Conservation (phyloP, 2,113 vertebrate genomes). For the Ranitomeya variabilis region DNA sequence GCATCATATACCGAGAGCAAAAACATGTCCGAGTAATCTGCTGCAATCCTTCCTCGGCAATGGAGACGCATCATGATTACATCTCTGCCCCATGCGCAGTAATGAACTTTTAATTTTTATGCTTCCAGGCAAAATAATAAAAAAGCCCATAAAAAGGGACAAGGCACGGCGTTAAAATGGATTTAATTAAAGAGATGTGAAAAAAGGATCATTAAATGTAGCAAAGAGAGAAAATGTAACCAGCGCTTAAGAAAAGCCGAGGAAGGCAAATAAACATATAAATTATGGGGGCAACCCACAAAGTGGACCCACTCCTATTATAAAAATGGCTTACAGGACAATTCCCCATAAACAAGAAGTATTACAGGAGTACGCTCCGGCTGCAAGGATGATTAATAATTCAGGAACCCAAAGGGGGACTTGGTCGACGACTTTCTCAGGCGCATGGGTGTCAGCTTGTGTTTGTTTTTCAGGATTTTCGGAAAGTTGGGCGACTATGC, state of each 20-base stretch:
- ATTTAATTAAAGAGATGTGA: neutral
- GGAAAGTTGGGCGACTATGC: neutral
- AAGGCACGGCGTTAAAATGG: neutral
- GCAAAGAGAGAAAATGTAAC: neutral
- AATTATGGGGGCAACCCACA: neutral
- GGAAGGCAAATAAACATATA: neutral
- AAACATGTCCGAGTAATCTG: constrained; percentile 23
- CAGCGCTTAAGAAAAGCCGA: neutral
- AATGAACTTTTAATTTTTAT: constrained; percentile 43
- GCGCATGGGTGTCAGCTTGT: neutral
- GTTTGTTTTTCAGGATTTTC: neutral
- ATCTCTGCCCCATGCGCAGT: constrained; percentile 9
- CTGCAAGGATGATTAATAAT: too few relatives aligned
- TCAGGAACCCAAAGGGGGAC: too few relatives aligned
- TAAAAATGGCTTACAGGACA: too few relatives aligned
- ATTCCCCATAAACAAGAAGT: too few relatives aligned
- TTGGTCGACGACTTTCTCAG: neutral
- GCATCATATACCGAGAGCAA: constrained; percentile 9
- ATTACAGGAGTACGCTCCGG: too few relatives aligned
- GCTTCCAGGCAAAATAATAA: constrained; percentile 34
- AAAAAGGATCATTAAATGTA: neutral
- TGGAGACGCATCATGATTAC: constrained; percentile 25
- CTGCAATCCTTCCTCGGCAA: constrained; percentile 25
- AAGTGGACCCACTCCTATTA: neutral
- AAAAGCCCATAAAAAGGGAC: constrained; percentile 9